Percentiles rank a stretch among this genome's conserved stretches.
phyloP scores from a whole-genome alignment of 2,888 invertebrate genomes.

The Drosophila colorata region DNA sequence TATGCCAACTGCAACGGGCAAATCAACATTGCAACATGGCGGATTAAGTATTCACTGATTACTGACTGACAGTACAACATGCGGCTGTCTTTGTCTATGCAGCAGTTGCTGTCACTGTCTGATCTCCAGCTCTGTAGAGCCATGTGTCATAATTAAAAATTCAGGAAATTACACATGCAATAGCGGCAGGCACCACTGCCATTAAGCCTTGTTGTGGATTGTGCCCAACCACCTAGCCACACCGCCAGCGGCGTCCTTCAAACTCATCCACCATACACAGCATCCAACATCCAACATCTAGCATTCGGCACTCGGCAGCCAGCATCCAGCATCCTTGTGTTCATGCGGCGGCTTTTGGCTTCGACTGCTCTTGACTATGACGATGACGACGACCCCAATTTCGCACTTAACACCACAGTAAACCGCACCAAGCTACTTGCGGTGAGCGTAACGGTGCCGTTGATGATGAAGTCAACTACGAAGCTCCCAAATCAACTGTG shows the following conservation, averaged over 20 bases:
- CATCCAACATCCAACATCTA: neutral
- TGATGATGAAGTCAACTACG: neutral
- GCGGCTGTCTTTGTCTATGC: slow-evolving; percentile 3
- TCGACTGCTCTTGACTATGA: slow-evolving; percentile 17
- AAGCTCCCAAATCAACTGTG: slow-evolving; percentile 10
- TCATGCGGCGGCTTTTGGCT: slow-evolving; percentile 13
- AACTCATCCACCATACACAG: slow-evolving; percentile 2
- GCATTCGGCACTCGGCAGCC: no score
- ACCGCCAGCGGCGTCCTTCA: slow-evolving; percentile 16
- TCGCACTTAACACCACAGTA: slow-evolving; percentile 61
- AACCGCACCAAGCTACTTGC: slow-evolving; percentile 54
- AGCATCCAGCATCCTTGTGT: slow-evolving; percentile 3
- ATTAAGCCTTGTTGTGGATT: slow-evolving; percentile 21
- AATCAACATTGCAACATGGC: slow-evolving; percentile 64
- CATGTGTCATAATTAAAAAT: slow-evolving; percentile 71
- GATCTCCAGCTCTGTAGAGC: slow-evolving; percentile 22
- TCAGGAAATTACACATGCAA: slow-evolving; percentile 69
- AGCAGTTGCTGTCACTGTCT: slow-evolving; percentile 16
- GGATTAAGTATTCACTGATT: slow-evolving; percentile 55
- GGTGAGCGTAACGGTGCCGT: slow-evolving; percentile 15
- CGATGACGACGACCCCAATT: slow-evolving; percentile 69
- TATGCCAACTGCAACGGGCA: slow-evolving; percentile 39
- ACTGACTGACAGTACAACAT: slow-evolving; percentile 23
- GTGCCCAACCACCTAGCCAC: slow-evolving; percentile 1
- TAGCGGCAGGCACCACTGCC: slow-evolving; percentile 15